Evolutionary conservation across 1,140 invertebrate genomes (phyloP).

Genomic region (Cydia strobilella): DNA sequence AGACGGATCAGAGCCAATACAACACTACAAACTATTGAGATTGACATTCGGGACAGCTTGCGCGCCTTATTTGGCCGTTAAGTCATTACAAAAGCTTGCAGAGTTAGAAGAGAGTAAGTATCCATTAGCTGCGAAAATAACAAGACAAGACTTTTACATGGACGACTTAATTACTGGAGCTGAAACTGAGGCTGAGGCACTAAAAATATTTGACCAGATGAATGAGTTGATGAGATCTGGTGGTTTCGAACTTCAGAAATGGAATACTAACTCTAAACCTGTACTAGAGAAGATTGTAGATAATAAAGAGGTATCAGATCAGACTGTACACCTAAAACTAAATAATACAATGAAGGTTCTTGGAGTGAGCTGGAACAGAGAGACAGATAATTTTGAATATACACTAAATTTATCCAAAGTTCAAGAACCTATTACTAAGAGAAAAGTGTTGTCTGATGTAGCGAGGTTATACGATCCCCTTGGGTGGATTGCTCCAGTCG

Average conservation of each 20-base stretch:
- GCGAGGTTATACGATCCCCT: constrained; percentile 59
- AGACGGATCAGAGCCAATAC: neutral
- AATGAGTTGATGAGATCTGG: constrained; percentile 42
- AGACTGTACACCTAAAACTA: constrained; percentile 10
- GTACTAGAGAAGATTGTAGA: constrained; percentile 26
- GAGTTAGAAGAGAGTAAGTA: constrained; percentile 47
- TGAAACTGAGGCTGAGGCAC: constrained; percentile 44
- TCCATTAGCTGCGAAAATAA: constrained; percentile 44
- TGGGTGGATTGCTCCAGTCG: constrained; percentile 57
- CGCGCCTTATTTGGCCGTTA: constrained; percentile 61
- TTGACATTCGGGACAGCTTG: constrained; percentile 61
- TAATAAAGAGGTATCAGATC: neutral
- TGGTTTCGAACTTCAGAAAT: constrained; percentile 52
- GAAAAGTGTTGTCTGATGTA: constrained; percentile 51
- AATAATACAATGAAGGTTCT: constrained; percentile 27
- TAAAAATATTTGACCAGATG: constrained; percentile 42
- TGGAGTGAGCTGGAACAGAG: constrained; percentile 34
- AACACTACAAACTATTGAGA: constrained; percentile 48
- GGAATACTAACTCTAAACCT: constrained; percentile 36
- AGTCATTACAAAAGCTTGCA: constrained; percentile 49
- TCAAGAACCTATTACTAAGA: constrained; percentile 43
- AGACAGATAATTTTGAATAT: constrained; percentile 32
- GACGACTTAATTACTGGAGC: constrained; percentile 62
- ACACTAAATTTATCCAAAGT: constrained; percentile 17
- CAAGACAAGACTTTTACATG: constrained; percentile 57